Evolutionary conservation across 2,797 vertebrate genomes (phyloP).

Genomic region (Dendrocincla fuliginosa): DNA sequence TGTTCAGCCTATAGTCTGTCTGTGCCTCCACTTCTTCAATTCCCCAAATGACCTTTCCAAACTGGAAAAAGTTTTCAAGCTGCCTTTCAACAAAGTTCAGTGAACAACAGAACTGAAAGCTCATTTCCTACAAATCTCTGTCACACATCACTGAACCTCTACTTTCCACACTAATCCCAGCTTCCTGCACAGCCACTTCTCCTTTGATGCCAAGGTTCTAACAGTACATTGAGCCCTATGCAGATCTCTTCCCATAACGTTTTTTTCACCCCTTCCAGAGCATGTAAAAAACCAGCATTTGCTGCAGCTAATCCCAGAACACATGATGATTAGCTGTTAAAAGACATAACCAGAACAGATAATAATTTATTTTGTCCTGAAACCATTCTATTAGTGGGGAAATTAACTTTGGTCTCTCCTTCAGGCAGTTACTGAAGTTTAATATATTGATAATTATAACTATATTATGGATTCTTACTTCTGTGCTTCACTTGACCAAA

Average conservation of each 20-base stretch:
- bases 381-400: neutral
- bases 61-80: neutral
- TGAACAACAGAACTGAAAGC: neutral
- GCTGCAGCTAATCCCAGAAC: neutral
- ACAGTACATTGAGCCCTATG: neutral
- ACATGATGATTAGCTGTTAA: neutral
- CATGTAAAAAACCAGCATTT: neutral
- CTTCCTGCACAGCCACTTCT: neutral
- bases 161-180: neutral
- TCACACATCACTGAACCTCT: neutral
- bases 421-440: neutral
- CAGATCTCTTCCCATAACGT: neutral
- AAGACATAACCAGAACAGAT: neutral
- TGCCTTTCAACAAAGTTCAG: neutral
- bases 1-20: neutral
- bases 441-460: neutral
- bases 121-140: neutral
- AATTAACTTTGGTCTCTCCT: neutral
- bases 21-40: neutral
- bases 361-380: neutral
- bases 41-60: conserved; percentile 7
- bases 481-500: neutral
- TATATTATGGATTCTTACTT: neutral
- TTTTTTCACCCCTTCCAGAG: neutral
- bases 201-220: neutral